A percentile compares a stretch with the other conserved stretches of the same genome.
These are phyloP conservation scores for Punctoribates punctum DNA, from an alignment of 2,888 invertebrate species.

Conservation along the genomic window DNA sequence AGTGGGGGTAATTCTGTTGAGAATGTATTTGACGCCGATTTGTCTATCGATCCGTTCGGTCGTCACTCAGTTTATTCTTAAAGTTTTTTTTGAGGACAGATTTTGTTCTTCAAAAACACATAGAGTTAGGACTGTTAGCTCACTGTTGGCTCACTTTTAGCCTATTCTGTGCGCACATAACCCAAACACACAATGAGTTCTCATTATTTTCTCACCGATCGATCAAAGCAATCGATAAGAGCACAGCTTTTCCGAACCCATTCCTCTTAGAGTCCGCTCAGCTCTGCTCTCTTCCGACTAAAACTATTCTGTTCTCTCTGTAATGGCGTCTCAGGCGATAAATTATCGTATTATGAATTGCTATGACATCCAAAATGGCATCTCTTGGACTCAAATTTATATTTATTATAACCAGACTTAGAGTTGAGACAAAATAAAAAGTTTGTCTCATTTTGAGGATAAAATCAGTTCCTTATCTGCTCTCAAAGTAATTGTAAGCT, in stretches of 20 bases:
- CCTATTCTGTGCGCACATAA: not conserved
- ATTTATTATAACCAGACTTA: not conserved
- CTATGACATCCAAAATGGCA: not conserved
- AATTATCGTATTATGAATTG: slow-evolving; percentile 11
- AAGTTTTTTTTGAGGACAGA: slow-evolving; percentile 5
- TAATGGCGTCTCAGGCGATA: slow-evolving; percentile 15
- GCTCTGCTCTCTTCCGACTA: not conserved
- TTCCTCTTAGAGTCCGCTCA: not conserved
- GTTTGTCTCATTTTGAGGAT: not conserved
- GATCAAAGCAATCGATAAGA: not conserved
- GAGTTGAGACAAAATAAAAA: not conserved
- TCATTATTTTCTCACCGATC: not conserved
- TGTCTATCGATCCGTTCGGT: slow-evolving; percentile 6
- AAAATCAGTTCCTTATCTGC: not conserved
- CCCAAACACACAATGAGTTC: not conserved
- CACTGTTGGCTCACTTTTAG: not conserved
- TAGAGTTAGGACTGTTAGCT: no score
- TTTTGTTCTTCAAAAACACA: not conserved
- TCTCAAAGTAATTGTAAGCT: not conserved
- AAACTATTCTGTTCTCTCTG: not conserved
- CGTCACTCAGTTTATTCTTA: not conserved
- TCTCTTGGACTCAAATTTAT: not conserved
- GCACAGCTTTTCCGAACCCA: not conserved
- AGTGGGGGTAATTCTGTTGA: no score
- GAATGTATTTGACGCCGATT: not conserved